Conservation (phyloP, 2,888 invertebrate genomes). For the Acrobasis suavella region DNA sequence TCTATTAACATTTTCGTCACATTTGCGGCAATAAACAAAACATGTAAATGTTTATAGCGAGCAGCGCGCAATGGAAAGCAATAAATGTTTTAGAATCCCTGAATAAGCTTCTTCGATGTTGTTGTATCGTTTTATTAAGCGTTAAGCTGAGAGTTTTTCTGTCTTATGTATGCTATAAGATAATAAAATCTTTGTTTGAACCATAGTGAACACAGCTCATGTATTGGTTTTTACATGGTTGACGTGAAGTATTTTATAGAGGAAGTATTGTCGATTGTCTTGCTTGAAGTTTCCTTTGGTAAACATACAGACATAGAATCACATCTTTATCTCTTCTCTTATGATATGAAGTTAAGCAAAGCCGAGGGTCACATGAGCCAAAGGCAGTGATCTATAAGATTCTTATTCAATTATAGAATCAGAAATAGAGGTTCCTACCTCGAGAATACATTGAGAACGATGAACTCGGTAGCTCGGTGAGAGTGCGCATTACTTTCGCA, state of each 20-base stretch:
- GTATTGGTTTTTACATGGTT: no score
- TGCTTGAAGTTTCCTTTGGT: background rate
- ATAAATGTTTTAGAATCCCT: conserved; percentile 53
- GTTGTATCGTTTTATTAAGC: conserved; percentile 20
- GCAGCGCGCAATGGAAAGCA: conserved; percentile 52
- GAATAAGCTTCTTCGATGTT: conserved; percentile 35
- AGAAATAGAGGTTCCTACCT: no score
- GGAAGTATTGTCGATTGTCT: no score
- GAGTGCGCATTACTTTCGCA: no score
- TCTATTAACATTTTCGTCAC: conserved; percentile 65
- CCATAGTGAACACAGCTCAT: background rate
- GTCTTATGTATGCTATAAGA: background rate
- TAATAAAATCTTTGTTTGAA: background rate
- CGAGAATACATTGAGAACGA: no score
- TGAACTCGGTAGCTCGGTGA: no score
- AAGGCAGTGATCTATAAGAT: no score
- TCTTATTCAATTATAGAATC: no score
- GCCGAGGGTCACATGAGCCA: no score
- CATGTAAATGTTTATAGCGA: conserved; percentile 57
- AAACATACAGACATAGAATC: background rate
- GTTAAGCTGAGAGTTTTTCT: background rate
- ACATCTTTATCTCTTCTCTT: no score
- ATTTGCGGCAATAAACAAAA: conserved; percentile 66
- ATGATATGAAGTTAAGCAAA: no score
- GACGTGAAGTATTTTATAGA: no score